A percentile compares a stretch with the other conserved stretches of the same genome.
Conservation (phyloP, 2,888 invertebrate genomes). For the Heliconius ismenius region DNA sequence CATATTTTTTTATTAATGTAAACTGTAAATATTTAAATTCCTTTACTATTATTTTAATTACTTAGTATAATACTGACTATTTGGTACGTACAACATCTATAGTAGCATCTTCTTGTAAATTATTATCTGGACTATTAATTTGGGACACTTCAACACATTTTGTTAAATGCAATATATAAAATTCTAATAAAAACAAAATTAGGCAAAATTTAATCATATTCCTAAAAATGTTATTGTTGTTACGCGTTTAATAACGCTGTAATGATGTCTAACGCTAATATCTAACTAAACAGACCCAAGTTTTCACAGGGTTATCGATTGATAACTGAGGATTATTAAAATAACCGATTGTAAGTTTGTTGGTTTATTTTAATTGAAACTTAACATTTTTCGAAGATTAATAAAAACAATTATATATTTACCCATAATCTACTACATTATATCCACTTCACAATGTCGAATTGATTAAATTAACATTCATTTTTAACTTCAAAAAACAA, state of each 20-base stretch:
- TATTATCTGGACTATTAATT: conserved; percentile 14
- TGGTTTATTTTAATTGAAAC: background rate
- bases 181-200: background rate
- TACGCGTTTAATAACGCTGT: conserved; percentile 7
- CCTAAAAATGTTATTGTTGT: background rate
- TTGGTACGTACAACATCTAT: conserved; percentile 67
- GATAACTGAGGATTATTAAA: conserved; percentile 9
- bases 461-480: background rate
- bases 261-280: background rate
- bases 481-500: background rate
- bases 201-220: conserved; percentile 7
- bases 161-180: background rate
- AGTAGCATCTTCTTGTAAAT: conserved; percentile 61
- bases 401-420: background rate
- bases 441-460: background rate
- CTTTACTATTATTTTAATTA: background rate
- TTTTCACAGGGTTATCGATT: conserved; percentile 23
- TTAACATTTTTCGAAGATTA: background rate
- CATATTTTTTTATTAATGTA: conserved; percentile 76
- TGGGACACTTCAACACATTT: conserved; percentile 11
- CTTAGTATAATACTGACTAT: background rate
- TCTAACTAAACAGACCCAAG: conserved; percentile 1
- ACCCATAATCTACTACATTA: background rate
- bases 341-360: background rate
- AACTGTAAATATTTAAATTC: conserved; percentile 53